Evolutionary conservation across 2,113 vertebrate genomes (phyloP).

Genomic region (Grammomys dolichurus): DNA sequence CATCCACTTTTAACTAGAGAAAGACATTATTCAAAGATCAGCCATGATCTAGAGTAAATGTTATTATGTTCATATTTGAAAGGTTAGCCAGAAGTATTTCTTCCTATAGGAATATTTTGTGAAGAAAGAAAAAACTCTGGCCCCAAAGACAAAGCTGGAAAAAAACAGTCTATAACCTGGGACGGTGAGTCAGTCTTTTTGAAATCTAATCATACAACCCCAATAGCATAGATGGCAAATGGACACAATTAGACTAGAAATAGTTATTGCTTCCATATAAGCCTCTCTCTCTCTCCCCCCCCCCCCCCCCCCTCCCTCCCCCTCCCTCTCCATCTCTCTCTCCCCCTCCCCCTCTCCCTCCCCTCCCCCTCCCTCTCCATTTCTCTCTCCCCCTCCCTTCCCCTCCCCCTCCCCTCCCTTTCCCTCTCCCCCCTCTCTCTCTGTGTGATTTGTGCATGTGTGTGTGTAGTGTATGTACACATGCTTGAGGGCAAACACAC

Average conservation of each 20-base stretch:
- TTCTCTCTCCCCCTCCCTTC: not conserved
- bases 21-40: slow-evolving; percentile 63
- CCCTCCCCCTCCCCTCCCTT: too few relatives aligned
- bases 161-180: slow-evolving; percentile 21
- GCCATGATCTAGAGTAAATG: slow-evolving; percentile 26
- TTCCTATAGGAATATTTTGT: slow-evolving; percentile 40
- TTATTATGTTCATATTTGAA: slow-evolving; percentile 48
- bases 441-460: not conserved
- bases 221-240: not conserved
- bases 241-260: slow-evolving; percentile 43
- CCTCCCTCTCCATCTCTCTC: not conserved
- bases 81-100: slow-evolving; percentile 45
- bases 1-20: slow-evolving; percentile 38
- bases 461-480: too few relatives aligned
- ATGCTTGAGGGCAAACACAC: not conserved
- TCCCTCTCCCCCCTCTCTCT: not conserved
- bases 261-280: not conserved
- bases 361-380: too few relatives aligned
- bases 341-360: not conserved
- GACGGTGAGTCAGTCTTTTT: slow-evolving; percentile 10
- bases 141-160: slow-evolving; percentile 12
- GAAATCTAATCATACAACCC: slow-evolving; percentile 12
- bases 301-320: too few relatives aligned
- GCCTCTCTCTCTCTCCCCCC: not conserved
- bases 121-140: not conserved